These are phyloP conservation scores for Pelecanus crispus DNA, from an alignment of 2,113 vertebrate species.

Conservation along the genomic window DNA sequence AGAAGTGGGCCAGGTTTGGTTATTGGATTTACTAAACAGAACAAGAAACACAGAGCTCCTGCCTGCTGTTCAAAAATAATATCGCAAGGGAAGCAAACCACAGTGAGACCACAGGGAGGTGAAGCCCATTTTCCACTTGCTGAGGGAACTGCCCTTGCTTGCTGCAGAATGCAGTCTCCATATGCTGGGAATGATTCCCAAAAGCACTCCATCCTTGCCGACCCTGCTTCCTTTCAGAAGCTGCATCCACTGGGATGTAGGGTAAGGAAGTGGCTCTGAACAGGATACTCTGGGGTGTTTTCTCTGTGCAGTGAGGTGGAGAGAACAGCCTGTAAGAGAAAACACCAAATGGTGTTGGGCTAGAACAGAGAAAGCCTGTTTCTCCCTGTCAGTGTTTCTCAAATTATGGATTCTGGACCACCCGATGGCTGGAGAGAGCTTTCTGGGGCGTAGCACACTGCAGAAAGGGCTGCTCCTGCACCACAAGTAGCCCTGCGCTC, in stretches of 20 bases:
- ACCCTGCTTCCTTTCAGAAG: conserved; percentile 43
- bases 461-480: background rate
- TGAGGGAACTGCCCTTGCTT: conserved; percentile 25
- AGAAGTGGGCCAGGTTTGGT: conserved; percentile 51
- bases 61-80: conserved; percentile 66
- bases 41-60: conserved; percentile 23
- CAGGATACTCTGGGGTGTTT: conserved; percentile 64
- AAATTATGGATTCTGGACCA: background rate
- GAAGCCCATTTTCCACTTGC: conserved; percentile 67
- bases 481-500: background rate
- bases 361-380: conserved; percentile 49
- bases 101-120: conserved; percentile 63
- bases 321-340: conserved; percentile 52
- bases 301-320: conserved; percentile 61
- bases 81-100: conserved; percentile 65
- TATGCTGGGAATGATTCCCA: conserved; percentile 58
- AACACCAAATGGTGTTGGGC: conserved; percentile 39
- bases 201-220: conserved; percentile 32
- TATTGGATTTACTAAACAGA: conserved; percentile 64
- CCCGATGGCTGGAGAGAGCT: background rate
- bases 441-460: background rate
- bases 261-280: conserved; percentile 46
- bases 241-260: conserved; percentile 35
- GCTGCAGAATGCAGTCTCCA: conserved; percentile 51
- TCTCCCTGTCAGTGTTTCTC: conserved; percentile 6